Percentiles rank a stretch among this genome's conserved stretches.
These are phyloP conservation scores for Megaleporinus macrocephalus DNA, from an alignment of 2,113 vertebrate genomes.

Conservation along the genomic window DNA sequence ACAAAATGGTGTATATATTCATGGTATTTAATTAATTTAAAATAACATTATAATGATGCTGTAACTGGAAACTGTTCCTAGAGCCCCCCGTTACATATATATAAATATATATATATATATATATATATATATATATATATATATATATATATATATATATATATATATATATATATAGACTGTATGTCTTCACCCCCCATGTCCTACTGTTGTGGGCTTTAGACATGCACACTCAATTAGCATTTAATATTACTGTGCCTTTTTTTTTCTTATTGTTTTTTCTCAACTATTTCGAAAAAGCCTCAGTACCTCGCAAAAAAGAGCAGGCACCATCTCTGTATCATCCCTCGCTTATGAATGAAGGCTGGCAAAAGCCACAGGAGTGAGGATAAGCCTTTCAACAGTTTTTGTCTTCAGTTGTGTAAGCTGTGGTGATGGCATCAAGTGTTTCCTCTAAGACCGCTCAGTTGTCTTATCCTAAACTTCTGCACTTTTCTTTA, in stretches of 20 bases:
- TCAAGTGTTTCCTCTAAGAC: constrained; percentile 24
- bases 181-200: neutral
- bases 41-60: constrained; percentile 39
- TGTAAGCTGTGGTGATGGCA: neutral
- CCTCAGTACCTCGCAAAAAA: neutral
- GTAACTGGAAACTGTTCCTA: constrained; percentile 38
- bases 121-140: too few relatives aligned
- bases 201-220: neutral
- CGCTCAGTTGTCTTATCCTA: constrained; percentile 54
- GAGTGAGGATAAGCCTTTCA: neutral
- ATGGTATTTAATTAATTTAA: constrained; percentile 70
- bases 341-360: neutral
- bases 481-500: constrained; percentile 65
- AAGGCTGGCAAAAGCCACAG: too few relatives aligned
- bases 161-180: too few relatives aligned
- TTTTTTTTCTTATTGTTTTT: constrained; percentile 14
- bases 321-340: neutral
- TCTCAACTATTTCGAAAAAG: neutral
- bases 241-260: constrained; percentile 9
- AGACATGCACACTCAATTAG: neutral
- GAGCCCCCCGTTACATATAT: constrained; percentile 29
- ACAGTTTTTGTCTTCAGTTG: neutral
- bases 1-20: constrained; percentile 40
- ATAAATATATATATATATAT: too few relatives aligned
- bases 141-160: too few relatives aligned